Percentiles rank a stretch among this genome's conserved stretches.
Conservation (phyloP, 2,797 vertebrate species). For the Megaceryle alcyon region DNA sequence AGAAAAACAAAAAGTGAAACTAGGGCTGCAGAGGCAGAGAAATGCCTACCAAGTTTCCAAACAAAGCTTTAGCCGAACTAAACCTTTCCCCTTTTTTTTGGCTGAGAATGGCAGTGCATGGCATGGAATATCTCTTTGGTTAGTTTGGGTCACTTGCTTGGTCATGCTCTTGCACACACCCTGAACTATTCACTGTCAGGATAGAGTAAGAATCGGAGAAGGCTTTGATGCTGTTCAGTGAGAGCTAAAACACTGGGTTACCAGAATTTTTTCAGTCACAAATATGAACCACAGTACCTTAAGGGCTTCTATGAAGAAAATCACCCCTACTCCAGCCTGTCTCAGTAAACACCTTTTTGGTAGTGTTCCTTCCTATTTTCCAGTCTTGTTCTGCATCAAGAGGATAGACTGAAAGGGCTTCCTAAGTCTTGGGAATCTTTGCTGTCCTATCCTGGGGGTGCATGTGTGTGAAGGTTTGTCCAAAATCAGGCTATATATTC, state of each 20-base stretch:
- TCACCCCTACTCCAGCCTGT: not conserved
- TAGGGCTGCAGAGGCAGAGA: not conserved
- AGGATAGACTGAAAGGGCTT: not conserved
- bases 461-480: too few relatives aligned
- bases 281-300: not conserved
- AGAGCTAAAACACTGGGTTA: not conserved
- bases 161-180: not conserved
- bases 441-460: not conserved
- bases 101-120: not conserved
- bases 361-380: not conserved
- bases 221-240: not conserved
- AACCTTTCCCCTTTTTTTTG: not conserved
- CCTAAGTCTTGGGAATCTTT: not conserved
- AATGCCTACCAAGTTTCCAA: not conserved
- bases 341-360: not conserved
- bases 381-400: not conserved
- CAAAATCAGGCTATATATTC: not conserved
- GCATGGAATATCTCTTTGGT: not conserved
- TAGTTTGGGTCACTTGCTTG: not conserved
- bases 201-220: not conserved
- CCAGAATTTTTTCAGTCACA: not conserved
- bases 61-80: not conserved
- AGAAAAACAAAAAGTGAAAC: not conserved
- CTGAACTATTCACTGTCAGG: rapidly evolving
- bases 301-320: not conserved